A percentile compares a stretch with the other conserved stretches of the same genome.
phyloP scores from a whole-genome alignment of 2,888 invertebrate species.

The Nomada fucata region DNA sequence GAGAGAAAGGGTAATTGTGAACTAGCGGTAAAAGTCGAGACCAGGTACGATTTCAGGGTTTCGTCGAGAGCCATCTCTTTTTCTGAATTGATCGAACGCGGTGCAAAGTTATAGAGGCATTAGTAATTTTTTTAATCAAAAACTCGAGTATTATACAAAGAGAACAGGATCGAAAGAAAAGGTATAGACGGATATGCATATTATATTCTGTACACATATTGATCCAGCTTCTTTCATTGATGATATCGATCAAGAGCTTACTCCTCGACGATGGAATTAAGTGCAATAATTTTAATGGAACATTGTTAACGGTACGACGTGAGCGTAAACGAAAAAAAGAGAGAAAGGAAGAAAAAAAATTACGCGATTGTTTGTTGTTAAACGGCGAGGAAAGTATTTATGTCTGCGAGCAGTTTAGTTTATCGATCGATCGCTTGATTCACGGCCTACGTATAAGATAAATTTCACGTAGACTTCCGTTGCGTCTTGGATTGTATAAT shows the following conservation, averaged over 20 bases:
- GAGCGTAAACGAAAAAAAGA: conserved; percentile 20
- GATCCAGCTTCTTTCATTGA: conserved; percentile 7
- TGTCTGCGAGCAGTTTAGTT: conserved; percentile 44
- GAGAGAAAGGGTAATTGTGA: not conserved
- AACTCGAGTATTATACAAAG: conserved; percentile 47
- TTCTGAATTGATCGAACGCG: conserved; percentile 6
- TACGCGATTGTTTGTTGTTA: conserved; percentile 54
- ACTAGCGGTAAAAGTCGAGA: not conserved
- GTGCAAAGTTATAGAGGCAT: conserved; percentile 56
- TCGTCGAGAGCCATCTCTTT: conserved; percentile 12
- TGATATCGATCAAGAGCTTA: conserved; percentile 5
- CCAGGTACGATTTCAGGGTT: conserved; percentile 53
- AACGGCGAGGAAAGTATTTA: conserved; percentile 51
- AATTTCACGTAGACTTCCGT: conserved; percentile 44
- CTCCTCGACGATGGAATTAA: conserved; percentile 28
- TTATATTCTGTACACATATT: conserved; percentile 39
- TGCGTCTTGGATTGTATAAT: conserved; percentile 62
- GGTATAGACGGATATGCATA: conserved; percentile 25
- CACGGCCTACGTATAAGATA: conserved; percentile 46
- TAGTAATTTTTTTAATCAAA: conserved; percentile 61
- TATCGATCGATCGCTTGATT: conserved; percentile 48
- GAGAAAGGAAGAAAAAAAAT: not conserved
- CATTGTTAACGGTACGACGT: conserved; percentile 33
- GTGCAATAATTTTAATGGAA: conserved; percentile 54
- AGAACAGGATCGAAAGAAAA: conserved; percentile 56